These are phyloP conservation scores for Eilema griseolum DNA, from an alignment of 2,888 invertebrate genomes.

Conservation along the genomic window DNA sequence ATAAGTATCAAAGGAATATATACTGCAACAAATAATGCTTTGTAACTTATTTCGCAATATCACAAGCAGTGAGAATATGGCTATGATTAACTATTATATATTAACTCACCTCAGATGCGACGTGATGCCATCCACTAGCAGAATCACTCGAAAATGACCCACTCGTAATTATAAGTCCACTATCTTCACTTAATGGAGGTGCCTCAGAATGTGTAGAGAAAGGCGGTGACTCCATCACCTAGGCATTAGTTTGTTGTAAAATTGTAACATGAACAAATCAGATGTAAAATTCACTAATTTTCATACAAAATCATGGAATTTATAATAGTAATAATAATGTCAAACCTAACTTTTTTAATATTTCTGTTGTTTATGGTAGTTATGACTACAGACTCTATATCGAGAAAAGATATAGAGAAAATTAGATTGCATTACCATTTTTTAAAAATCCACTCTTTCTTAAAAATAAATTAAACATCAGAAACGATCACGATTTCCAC, in stretches of 20 bases:
- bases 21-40: neutral
- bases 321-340: conserved; percentile 26
- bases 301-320: conserved; percentile 53
- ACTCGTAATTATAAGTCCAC: conserved; percentile 91
- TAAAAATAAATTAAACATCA: no score
- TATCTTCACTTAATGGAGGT: conserved; percentile 91
- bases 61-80: neutral
- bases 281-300: conserved; percentile 54
- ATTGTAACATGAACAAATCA: conserved; percentile 62
- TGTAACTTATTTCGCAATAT: neutral
- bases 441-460: no score
- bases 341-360: conserved; percentile 7
- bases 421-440: neutral
- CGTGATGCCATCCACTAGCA: conserved; percentile 89
- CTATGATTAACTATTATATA: no score
- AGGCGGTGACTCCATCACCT: conserved; percentile 92
- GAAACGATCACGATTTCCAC: no score
- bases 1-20: neutral
- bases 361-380: neutral
- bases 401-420: no score
- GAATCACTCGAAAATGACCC: conserved; percentile 92
- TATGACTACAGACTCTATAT: neutral
- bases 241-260: conserved; percentile 52
- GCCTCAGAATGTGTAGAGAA: conserved; percentile 92
- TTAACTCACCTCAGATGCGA: conserved; percentile 89